Conservation (phyloP, 2,113 vertebrate genomes). For the Hiodon alosoides region DNA sequence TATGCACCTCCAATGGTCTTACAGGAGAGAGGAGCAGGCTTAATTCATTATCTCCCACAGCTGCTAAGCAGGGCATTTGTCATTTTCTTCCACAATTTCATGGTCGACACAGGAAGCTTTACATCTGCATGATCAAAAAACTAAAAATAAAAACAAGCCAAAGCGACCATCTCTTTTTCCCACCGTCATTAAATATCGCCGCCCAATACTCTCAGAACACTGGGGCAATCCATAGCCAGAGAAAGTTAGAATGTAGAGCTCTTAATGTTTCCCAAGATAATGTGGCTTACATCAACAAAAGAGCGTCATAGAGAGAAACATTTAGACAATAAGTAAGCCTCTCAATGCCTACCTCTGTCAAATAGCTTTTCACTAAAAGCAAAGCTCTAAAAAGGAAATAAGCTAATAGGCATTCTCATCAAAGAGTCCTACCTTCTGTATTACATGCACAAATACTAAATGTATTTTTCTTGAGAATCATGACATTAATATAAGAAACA, state of each 20-base stretch:
- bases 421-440: background rate
- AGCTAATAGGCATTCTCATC: too few relatives aligned
- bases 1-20: slow-evolving; percentile 59
- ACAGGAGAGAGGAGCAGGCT: slow-evolving; percentile 52
- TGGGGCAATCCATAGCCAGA: background rate
- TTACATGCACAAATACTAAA: background rate
- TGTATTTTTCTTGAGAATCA: too few relatives aligned
- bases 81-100: slow-evolving; percentile 41
- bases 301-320: background rate
- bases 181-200: background rate
- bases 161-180: slow-evolving; percentile 23
- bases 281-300: background rate
- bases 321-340: background rate
- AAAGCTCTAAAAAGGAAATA: background rate
- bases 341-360: background rate
- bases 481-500: too few relatives aligned
- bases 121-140: slow-evolving; percentile 33
- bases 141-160: slow-evolving; percentile 34
- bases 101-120: slow-evolving; percentile 37
- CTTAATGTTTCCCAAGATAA: background rate
- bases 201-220: slow-evolving; percentile 41
- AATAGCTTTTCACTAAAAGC: background rate
- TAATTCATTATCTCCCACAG: slow-evolving; percentile 64
- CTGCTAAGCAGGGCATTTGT: slow-evolving; percentile 48
- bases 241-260: background rate